Evolutionary conservation across 2,888 invertebrate genomes (phyloP).

Genomic region (Cheilosia variabilis): DNA sequence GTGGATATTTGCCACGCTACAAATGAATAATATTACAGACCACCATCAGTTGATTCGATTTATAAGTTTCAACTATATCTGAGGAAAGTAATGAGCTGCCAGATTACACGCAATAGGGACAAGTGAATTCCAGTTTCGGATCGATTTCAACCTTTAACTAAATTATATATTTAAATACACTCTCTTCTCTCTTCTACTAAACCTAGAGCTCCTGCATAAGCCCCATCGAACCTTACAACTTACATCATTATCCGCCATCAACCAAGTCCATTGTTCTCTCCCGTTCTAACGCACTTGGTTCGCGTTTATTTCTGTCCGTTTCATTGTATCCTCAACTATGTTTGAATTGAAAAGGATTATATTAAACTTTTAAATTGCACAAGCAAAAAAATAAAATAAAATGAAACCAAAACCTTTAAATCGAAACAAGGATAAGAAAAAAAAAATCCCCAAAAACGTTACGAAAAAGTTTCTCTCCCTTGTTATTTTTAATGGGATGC

Average conservation of each 20-base stretch:
- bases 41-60: too few species aligned
- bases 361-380: slow-evolving; percentile 70
- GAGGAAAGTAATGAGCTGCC: too few species aligned
- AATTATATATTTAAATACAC: background rate
- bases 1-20: too few species aligned
- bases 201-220: slow-evolving; percentile 6
- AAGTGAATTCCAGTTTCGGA: too few species aligned
- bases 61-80: too few species aligned
- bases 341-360: slow-evolving; percentile 74
- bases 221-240: slow-evolving; percentile 54
- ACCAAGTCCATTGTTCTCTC: slow-evolving; percentile 56
- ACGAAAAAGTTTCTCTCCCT: slow-evolving; percentile 82
- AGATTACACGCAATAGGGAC: too few species aligned
- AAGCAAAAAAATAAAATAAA: slow-evolving; percentile 63
- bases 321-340: slow-evolving; percentile 41
- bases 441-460: slow-evolving; percentile 80
- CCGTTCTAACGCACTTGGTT: slow-evolving; percentile 24
- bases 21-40: too few species aligned
- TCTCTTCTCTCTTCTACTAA: too few species aligned
- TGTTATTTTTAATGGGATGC: slow-evolving; percentile 83
- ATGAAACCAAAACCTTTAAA: slow-evolving; percentile 54
- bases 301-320: slow-evolving; percentile 21
- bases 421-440: slow-evolving; percentile 63
- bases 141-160: too few species aligned
- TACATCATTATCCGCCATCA: slow-evolving; percentile 18